A percentile compares a stretch with the other conserved stretches of the same genome.
Conservation (phyloP, 2,797 vertebrate species). For the Crenichthys baileyi region DNA sequence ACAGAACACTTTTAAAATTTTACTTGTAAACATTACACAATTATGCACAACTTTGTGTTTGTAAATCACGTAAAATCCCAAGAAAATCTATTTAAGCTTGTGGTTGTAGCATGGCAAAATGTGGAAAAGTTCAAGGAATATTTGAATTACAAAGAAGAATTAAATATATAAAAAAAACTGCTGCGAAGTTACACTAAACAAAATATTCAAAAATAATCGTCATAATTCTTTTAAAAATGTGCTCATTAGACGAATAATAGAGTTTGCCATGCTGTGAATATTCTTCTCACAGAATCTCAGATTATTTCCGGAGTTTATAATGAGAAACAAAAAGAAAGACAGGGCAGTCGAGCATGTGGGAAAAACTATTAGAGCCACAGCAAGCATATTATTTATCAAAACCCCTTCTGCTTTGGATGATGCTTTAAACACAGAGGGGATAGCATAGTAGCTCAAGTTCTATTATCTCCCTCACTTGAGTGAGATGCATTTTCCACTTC, state of each 20-base stretch:
- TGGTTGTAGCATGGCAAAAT: not conserved
- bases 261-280: slow-evolving; percentile 20
- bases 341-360: slow-evolving; percentile 36
- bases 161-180: not conserved
- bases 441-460: slow-evolving; percentile 24
- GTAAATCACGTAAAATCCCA: not conserved
- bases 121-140: not conserved
- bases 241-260: not conserved
- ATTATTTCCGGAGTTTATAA: slow-evolving; percentile 43
- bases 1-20: not conserved
- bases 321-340: slow-evolving; percentile 52
- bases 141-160: not conserved
- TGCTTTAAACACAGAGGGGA: slow-evolving; percentile 42
- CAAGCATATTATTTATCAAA: slow-evolving; percentile 58
- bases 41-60: not conserved
- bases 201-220: not conserved
- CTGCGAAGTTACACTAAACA: not conserved
- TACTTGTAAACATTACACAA: not conserved
- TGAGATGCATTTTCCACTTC: slow-evolving; percentile 41
- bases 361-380: slow-evolving; percentile 60
- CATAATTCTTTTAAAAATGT: not conserved
- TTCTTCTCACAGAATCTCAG: slow-evolving; percentile 50
- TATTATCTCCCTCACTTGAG: slow-evolving; percentile 69
- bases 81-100: not conserved
- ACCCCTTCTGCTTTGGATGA: slow-evolving; percentile 54